Evolutionary conservation across 2,797 vertebrate species (phyloP).

Genomic region (Sternarchorhynchus goeldii): DNA sequence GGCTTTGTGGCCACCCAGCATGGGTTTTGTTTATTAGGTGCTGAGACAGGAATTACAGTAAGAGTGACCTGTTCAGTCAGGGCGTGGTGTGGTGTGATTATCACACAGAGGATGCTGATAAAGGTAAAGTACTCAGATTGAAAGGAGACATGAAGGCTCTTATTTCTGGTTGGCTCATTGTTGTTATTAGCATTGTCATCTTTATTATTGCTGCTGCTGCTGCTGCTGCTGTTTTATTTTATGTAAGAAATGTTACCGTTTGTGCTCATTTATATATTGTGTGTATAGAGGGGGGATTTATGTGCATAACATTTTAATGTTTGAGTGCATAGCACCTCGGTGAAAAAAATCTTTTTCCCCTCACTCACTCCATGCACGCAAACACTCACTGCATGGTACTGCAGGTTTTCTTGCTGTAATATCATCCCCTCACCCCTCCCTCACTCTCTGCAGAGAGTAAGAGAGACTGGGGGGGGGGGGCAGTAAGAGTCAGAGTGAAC

Average conservation of each 20-base stretch:
- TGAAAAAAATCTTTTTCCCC: background rate
- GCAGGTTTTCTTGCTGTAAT: constrained; percentile 33
- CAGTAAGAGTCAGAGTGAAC: background rate
- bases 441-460: constrained; percentile 18
- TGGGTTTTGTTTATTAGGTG: constrained; percentile 50
- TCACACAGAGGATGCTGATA: background rate
- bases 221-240: background rate
- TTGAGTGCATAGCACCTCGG: background rate
- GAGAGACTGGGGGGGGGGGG: constrained; percentile 8
- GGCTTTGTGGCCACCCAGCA: constrained; percentile 3
- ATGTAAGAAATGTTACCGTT: background rate
- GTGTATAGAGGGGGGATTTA: background rate
- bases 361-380: constrained; percentile 13
- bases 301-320: background rate
- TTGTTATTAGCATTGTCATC: no score
- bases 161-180: no score
- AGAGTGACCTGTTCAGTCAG: background rate
- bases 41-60: constrained; percentile 12
- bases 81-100: no score
- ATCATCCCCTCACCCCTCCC: constrained; percentile 39
- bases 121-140: background rate
- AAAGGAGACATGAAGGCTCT: constrained; percentile 3
- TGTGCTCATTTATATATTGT: background rate
- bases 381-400: constrained; percentile 26
- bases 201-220: constrained; percentile 4